These are phyloP conservation scores for Thaumetopoea pityocampa DNA, from an alignment of 1,140 invertebrate species.

Conservation along the genomic window DNA sequence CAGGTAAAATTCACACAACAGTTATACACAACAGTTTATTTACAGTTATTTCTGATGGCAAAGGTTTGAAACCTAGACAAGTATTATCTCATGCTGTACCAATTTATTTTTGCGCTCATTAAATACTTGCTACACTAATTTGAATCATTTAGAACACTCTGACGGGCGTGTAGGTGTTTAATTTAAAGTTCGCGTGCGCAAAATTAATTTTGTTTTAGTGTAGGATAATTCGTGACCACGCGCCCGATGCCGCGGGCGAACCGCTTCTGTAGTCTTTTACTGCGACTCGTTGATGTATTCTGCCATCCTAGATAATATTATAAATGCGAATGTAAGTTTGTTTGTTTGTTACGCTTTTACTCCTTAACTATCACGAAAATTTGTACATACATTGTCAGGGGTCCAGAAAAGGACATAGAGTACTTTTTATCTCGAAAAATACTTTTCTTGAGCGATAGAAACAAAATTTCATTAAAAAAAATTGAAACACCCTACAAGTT, in stretches of 20 bases:
- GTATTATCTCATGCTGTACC: conserved; percentile 51
- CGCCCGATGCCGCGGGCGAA: conserved; percentile 51
- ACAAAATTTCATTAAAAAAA: too few species aligned
- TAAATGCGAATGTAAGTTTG: too few species aligned
- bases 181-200: conserved; percentile 18
- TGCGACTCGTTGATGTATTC: conserved; percentile 18
- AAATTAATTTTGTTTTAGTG: conserved; percentile 26
- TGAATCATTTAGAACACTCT: conserved; percentile 13
- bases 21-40: too few species aligned
- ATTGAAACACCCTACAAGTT: too few species aligned
- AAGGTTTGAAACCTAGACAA: conserved; percentile 51
- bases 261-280: conserved; percentile 54
- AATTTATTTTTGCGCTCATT: conserved; percentile 19
- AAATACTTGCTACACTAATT: conserved; percentile 15
- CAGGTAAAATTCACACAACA: too few species aligned
- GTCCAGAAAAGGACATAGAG: too few species aligned
- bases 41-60: conserved; percentile 36
- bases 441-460: too few species aligned
- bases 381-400: too few species aligned
- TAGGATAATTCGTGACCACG: conserved; percentile 60
- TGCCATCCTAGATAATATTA: conserved; percentile 8
- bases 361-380: too few species aligned
- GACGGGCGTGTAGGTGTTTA: conserved; percentile 4
- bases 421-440: too few species aligned
- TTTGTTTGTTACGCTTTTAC: too few species aligned